phyloP scores from a whole-genome alignment of 2,113 vertebrate species.

The Todiramphus chloris region DNA sequence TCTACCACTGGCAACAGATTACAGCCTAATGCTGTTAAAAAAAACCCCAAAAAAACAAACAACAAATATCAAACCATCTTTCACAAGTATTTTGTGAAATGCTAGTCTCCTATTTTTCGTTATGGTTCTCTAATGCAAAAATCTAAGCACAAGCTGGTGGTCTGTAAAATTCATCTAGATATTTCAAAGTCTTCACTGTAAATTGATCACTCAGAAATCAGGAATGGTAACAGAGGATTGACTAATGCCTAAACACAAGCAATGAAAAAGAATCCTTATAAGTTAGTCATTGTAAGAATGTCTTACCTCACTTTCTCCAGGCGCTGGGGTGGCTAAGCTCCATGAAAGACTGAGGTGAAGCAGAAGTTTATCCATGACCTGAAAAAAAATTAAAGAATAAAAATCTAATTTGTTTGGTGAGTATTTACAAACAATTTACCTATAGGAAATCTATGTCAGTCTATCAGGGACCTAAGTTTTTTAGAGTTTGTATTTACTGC shows the following conservation, averaged over 20 bases:
- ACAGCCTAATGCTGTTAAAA: not conserved
- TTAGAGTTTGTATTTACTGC: not conserved
- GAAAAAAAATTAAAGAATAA: not conserved
- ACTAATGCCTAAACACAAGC: not conserved
- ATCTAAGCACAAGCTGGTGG: not conserved
- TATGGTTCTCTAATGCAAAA: not conserved
- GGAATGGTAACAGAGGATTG: not conserved
- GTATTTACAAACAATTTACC: not conserved
- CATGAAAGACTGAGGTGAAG: not conserved
- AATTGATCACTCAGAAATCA: not conserved
- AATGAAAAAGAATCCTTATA: not conserved
- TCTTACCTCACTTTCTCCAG: not conserved
- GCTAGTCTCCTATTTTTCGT: not conserved
- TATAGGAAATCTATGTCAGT: not conserved
- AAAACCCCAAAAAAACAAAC: not conserved
- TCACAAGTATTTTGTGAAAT: not conserved
- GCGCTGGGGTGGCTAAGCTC: not conserved
- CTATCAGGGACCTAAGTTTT: not conserved
- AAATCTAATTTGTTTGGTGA: not conserved
- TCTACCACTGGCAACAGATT: not conserved
- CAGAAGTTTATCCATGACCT: not conserved
- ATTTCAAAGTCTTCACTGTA: not conserved
- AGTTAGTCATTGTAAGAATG: not conserved
- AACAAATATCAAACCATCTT: not conserved
- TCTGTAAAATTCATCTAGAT: not conserved